Percentiles rank a stretch among this genome's conserved stretches.
Evolutionary conservation across 2,888 invertebrate genomes (phyloP).

Genomic region (Lasioglossum zephyrum): DNA sequence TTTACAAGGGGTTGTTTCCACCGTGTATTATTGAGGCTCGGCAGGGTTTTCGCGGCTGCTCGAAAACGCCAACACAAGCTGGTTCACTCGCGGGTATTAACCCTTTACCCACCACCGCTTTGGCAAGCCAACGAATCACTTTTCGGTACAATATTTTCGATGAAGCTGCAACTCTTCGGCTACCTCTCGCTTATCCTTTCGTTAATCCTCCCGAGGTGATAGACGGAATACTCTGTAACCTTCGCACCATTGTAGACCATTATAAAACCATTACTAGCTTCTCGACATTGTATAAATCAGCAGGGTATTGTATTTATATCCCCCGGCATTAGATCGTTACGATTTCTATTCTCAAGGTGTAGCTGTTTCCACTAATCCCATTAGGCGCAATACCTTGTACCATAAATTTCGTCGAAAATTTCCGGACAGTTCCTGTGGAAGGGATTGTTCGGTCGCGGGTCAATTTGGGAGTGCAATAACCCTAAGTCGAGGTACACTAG

Average conservation of each 20-base stretch:
- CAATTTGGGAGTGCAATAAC: conserved; percentile 5
- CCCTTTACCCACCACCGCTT: neutral
- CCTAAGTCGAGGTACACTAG: conserved; percentile 2
- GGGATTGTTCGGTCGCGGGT: neutral
- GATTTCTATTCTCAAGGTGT: neutral
- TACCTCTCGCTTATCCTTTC: neutral
- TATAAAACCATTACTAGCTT: neutral
- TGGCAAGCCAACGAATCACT: neutral
- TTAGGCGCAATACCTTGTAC: neutral
- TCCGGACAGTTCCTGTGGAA: neutral
- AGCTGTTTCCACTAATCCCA: neutral
- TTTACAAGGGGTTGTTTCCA: conserved; percentile 9
- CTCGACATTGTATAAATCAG: too few species aligned
- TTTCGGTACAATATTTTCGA: neutral
- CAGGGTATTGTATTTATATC: too few species aligned
- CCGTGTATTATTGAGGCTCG: conserved; percentile 1
- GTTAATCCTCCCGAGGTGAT: neutral
- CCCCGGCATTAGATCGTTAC: neutral
- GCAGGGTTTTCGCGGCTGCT: conserved; percentile 3
- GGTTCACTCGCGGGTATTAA: conserved; percentile 6
- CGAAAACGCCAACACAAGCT: neutral
- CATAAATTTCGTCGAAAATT: too few species aligned
- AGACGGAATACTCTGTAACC: neutral
- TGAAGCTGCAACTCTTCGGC: neutral
- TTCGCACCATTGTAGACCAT: neutral